These are phyloP conservation scores for Lepidocyrtoides sp. DNA, from an alignment of 2,888 invertebrate genomes.

Conservation along the genomic window DNA sequence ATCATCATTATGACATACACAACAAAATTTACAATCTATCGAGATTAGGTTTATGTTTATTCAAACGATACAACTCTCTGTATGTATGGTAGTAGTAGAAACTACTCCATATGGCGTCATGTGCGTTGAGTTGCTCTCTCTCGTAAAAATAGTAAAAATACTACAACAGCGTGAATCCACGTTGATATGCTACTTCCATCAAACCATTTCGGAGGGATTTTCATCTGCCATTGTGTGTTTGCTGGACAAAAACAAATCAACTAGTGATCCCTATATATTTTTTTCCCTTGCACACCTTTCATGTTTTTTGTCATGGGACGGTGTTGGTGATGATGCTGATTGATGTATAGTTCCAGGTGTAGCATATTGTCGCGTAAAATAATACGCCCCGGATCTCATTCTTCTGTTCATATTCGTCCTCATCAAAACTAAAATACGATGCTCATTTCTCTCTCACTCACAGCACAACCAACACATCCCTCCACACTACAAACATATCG, in stretches of 20 bases:
- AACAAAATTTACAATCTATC: not conserved
- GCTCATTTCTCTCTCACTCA: not conserved
- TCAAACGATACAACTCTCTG: too few species aligned
- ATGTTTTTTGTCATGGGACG: not conserved
- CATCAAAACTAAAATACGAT: not conserved
- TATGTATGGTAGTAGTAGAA: not conserved
- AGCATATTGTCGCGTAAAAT: constrained; percentile 70
- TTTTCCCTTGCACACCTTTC: constrained; percentile 63
- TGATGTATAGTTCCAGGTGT: constrained; percentile 71
- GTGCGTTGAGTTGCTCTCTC: constrained; percentile 16
- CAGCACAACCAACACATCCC: too few species aligned
- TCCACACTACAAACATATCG: too few species aligned
- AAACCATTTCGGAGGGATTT: constrained; percentile 73
- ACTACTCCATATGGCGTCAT: constrained; percentile 69
- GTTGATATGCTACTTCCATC: not conserved
- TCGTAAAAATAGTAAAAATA: constrained; percentile 68
- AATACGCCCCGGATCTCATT: constrained; percentile 49
- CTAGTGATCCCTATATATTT: not conserved
- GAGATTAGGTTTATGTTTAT: too few species aligned
- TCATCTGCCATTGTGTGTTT: constrained; percentile 27
- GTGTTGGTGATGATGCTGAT: not conserved
- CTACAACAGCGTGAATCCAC: not conserved
- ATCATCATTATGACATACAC: not conserved
- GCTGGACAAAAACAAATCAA: constrained; percentile 46
- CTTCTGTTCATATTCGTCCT: not conserved